These are phyloP conservation scores for Aporophyla nigra DNA, from an alignment of 2,888 invertebrate species.

Conservation along the genomic window DNA sequence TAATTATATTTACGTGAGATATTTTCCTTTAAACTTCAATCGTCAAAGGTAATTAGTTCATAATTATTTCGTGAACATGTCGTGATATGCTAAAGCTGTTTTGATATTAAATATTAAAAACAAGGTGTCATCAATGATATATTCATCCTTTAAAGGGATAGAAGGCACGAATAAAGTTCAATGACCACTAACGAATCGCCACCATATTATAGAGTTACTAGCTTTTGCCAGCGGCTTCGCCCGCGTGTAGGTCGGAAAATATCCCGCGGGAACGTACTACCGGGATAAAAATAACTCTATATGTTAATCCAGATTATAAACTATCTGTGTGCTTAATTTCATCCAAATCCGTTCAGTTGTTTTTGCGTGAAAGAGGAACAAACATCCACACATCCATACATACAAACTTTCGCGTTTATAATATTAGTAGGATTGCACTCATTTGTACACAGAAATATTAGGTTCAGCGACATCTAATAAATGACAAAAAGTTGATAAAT, in stretches of 20 bases:
- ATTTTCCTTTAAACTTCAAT: not conserved
- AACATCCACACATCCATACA: no score
- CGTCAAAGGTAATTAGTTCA: not conserved
- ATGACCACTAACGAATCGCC: constrained; percentile 4
- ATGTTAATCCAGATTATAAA: no score
- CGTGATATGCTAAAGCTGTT: constrained; percentile 19
- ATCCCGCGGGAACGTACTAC: no score
- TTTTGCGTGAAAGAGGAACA: no score
- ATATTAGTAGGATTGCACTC: no score
- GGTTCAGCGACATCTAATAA: constrained; percentile 26
- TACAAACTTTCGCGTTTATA: no score
- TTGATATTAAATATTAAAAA: constrained; percentile 8
- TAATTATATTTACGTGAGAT: not conserved
- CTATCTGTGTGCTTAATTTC: no score
- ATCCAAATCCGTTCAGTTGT: no score
- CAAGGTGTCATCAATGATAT: not conserved
- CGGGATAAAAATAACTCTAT: no score
- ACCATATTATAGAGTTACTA: constrained; percentile 9
- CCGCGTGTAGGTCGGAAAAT: no score
- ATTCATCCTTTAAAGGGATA: constrained; percentile 19
- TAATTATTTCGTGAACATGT: not conserved
- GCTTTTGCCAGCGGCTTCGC: no score
- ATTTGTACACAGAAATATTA: constrained; percentile 22
- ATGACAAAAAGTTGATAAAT: constrained; percentile 20
- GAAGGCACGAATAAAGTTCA: constrained; percentile 27